A percentile compares a stretch with the other conserved stretches of the same genome.
Evolutionary conservation across 1,140 invertebrate species (phyloP).

Genomic region (Heterodera carotae): DNA sequence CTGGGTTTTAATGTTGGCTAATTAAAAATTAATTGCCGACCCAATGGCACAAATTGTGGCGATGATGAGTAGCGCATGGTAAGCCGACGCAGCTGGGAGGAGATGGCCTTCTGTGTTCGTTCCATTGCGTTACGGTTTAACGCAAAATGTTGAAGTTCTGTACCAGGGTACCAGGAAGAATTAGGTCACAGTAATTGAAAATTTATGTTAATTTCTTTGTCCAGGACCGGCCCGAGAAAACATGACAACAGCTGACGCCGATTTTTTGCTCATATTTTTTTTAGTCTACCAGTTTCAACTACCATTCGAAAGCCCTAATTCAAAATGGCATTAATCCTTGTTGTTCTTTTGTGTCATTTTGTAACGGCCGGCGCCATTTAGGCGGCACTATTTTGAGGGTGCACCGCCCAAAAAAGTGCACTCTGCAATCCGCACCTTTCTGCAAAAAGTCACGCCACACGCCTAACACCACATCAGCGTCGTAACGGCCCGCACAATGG

Average conservation of each 20-base stretch:
- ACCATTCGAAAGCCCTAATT: no score
- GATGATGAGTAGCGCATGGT: constrained; percentile 30
- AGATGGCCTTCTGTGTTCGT: constrained; percentile 7
- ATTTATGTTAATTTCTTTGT: no score
- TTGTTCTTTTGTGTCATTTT: no score
- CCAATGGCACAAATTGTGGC: constrained; percentile 43
- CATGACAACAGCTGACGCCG: no score
- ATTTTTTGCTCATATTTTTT: no score
- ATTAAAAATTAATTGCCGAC: constrained; percentile 18
- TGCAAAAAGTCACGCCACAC: constrained; percentile 71
- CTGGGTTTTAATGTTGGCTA: not conserved
- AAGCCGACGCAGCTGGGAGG: constrained; percentile 30
- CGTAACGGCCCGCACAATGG: constrained; percentile 69
- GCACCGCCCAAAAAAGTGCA: constrained; percentile 10
- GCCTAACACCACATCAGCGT: constrained; percentile 69
- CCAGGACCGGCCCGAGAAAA: no score
- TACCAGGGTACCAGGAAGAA: not conserved
- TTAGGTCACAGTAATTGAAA: no score
- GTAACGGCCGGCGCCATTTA: no score
- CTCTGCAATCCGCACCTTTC: constrained; percentile 67
- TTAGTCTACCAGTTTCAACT: no score
- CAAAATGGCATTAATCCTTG: no score
- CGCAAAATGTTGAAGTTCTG: constrained; percentile 30
- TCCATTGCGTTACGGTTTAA: not conserved
- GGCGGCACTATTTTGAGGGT: no score